Base-by-base conservation (phyloP, 2,888 invertebrate genomes). In the Eurytoma californica region DNA sequence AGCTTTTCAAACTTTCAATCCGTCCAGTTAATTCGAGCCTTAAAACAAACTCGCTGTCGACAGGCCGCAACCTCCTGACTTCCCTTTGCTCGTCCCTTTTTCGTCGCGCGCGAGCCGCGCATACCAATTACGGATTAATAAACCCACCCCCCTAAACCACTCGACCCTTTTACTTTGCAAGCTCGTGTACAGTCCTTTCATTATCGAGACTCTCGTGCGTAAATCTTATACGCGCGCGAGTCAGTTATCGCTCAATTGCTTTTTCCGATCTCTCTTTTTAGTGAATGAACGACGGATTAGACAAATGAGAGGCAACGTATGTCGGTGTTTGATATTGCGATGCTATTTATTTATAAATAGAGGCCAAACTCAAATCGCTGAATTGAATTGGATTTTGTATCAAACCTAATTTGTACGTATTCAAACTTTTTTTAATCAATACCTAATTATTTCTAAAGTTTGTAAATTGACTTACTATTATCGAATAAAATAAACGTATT, bases 61-160 rank as follows among this genome's bases (percentile, higher is more conserved):
- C 13, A 53, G 30, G 24, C 18, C 57, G 28, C 20, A 9, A 3
- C 67, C 58, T 53, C 60, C 20, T 60, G 51, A 60, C 20, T 63
- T 14, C 7, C 49, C 3, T 13, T 16, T 9, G 9, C 63, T 12
- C 63, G 47, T 18, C 39, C 39, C 16, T 63, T 39, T 63, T 9
- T 39, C 7, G 39, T 3, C 39, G 39, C 39, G 39, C 7, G 39
- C 39, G 7, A 39, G 39, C 16, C 55, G 49, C 65, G 77, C 77
- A 77, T 77, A 77, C 70, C 70, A 77, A 77, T 77, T 69, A 63
- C 57, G 70, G 77, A 77, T 77, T 77, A 77, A 70, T 77, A 65
- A 55, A 58, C 51, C 60, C 49, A 12, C 65, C 13, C 30, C 28
- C 69, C n/a, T n/a, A n/a, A n/a, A 57, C 57, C 63, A 47, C 69